phyloP scores from a whole-genome alignment of 2,888 invertebrate species.

The Polymixis flavicincta region DNA sequence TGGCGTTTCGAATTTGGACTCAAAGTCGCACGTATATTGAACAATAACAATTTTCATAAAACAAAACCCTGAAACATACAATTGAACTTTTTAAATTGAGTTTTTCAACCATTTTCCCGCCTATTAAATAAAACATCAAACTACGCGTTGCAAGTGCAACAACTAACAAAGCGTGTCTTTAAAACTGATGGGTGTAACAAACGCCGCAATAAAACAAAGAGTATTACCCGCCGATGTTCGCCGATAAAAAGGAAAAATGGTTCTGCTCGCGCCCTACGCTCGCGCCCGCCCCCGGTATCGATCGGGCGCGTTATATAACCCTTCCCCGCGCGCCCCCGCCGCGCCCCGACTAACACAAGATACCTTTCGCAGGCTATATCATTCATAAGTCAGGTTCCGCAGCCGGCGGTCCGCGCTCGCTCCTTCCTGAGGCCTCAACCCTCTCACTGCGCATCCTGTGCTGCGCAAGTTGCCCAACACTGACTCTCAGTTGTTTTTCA shows the following conservation, averaged over 20 bases:
- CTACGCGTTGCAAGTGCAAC: conserved; percentile 17
- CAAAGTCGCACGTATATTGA: neutral
- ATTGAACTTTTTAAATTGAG: neutral
- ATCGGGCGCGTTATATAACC: conserved; percentile 85
- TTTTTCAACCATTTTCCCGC: neutral
- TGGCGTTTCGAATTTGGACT: neutral
- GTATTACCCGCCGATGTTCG: conserved; percentile 63
- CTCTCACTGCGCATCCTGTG: conserved; percentile 75
- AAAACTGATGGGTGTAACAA: conserved; percentile 48
- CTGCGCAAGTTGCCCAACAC: conserved; percentile 67
- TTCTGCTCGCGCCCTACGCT: conserved; percentile 76
- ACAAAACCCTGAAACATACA: neutral
- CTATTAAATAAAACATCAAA: conserved; percentile 14
- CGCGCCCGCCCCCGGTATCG: conserved; percentile 81
- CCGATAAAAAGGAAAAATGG: conserved; percentile 69
- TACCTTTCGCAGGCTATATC: conserved; percentile 77
- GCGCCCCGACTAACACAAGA: conserved; percentile 67
- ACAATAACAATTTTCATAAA: neutral
- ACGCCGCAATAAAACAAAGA: conserved; percentile 69
- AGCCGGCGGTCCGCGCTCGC: conserved; percentile 66
- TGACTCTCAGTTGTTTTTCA: conserved; percentile 83
- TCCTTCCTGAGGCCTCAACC: conserved; percentile 47
- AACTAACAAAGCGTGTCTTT: conserved; percentile 39
- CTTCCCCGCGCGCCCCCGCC: conserved; percentile 69
- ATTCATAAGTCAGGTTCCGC: conserved; percentile 81